Base-by-base conservation (phyloP, 2,888 invertebrate genomes). In the Scaptomyza parva region DNA sequence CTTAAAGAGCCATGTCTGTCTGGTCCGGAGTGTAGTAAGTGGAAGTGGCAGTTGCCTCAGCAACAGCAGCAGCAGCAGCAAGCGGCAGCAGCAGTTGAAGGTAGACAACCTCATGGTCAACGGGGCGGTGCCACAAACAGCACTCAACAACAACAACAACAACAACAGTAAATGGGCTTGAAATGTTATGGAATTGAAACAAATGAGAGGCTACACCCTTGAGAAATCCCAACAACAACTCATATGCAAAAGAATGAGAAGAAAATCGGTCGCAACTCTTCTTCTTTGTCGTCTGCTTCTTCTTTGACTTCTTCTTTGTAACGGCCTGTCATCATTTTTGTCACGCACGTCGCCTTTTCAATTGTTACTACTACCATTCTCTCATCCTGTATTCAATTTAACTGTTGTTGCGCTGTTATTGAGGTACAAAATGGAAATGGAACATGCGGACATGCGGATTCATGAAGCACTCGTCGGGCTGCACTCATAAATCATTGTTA, bases 291-390 rank as follows among this genome's bases (percentile, higher is more conserved):
- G 18, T 14, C 14, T 20, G 11, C 11, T 43, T n/a, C 6, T 43
- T 24, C n/a, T 43, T 11, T 17, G 2, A 5, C n/a, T n/a, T 8
- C 12, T 28, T n/a, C 12, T 45, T 24, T 30, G 54, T 39, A 35
- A 68, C 33, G 64, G 55, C 35, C 73, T 85, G 84, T 87, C 88
- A 86, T 77, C 86, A 88, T 87, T 87, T 87, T 85, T 85, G 80
- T 87, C 83, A 88, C 88, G 83, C 84, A 86, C 82, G 54, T 65
- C 58, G 70, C 80, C 47, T 69, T 68, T 69, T 67, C 69, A 86
- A 86, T 45, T 47, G 30, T 28, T 28, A 26, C 44, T 81, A 81
- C 86, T 78, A 62, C n/a, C n/a, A n/a, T n/a, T n/a, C n/a, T 24
- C 61, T 14, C 35, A 8, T 47, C 30, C 39, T 44, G 35, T 63